These are phyloP conservation scores for Recurvirostra avosetta DNA, from an alignment of 2,113 vertebrate species.

Conservation along the genomic window DNA sequence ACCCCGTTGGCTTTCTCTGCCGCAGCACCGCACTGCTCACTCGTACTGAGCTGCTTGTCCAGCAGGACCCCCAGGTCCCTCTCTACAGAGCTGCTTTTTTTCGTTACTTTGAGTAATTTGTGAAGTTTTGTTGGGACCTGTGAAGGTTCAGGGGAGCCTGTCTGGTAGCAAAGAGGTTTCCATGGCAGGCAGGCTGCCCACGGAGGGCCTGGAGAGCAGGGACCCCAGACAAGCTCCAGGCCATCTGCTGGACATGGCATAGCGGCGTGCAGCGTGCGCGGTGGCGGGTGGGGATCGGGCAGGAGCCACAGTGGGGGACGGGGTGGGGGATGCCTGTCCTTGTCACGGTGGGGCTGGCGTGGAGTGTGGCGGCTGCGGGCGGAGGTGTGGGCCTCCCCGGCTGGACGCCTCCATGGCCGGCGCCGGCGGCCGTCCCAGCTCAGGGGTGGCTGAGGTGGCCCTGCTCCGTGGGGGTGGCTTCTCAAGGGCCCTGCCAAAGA, in stretches of 20 bases:
- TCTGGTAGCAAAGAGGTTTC: background rate
- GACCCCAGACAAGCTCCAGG: no score
- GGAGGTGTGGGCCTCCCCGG: background rate
- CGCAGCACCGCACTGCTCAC: background rate
- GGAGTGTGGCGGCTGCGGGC: fast-evolving
- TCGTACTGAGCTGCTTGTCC: background rate
- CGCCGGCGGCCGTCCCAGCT: background rate
- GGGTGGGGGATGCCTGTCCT: background rate
- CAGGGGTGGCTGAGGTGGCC: background rate
- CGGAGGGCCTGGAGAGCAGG: background rate
- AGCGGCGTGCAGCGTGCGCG: no score
- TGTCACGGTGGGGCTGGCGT: fast-evolving
- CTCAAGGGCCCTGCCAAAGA: background rate
- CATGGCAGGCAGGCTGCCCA: background rate
- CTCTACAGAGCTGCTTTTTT: background rate
- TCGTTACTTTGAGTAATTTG: background rate
- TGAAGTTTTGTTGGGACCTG: background rate
- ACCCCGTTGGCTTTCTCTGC: no score
- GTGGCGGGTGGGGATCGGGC: background rate
- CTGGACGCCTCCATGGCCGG: background rate
- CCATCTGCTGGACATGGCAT: fast-evolving
- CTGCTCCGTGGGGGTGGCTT: background rate
- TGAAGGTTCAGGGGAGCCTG: background rate
- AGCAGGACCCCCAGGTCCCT: background rate
- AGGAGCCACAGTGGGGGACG: fast-evolving